Evolutionary conservation across 2,113 vertebrate species (phyloP), one percentile per base, ranked within the genome.

Genomic region (Phalacrocorax pelagicus): DNA sequence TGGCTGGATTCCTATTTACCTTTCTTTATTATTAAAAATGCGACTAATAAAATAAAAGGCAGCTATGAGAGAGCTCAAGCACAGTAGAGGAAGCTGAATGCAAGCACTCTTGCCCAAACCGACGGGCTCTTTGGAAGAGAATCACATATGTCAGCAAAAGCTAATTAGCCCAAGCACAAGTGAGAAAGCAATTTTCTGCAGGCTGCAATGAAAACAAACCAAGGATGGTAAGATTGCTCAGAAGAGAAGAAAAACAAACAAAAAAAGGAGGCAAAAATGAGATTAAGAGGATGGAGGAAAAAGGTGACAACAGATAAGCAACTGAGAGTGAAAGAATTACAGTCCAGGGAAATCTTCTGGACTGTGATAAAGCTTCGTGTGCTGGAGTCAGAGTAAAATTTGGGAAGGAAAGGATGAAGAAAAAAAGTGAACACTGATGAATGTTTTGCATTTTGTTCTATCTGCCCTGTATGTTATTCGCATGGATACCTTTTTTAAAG

Each of bases 11-110:
- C 95, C 97, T 91, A 89, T 94, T 97, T 92, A 29, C 91, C 91
- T 87, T 36, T 96, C 92, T 85, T 91, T 92, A 86, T 95, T 96
- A 97, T 97, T 96, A 94, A 94, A 95, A 87, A 46, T 2, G 30
- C 78, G 62, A 7, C 65, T 96, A 94, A 95, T 92, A 82, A 89
- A 94, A 92, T 92, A 75, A 96, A 85, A 94, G 61, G 73, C 77
- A 84, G 67, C 62, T 95, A 11, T 36, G 22, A 32, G 62, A 79
- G 73, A 13, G 51, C 74, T 38, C 3, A 27, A 27, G 52, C 72
- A 22, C 55, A 67, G 86, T 1, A 38, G 81, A 77, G 52, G 84
- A 55, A 89, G 47, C 84, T 19, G 70, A 85, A 61, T 7, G 9
- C 24, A 20, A 65, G 19, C 5, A 1, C 23, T 30, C 42, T 42